phyloP scores from a whole-genome alignment of 2,797 vertebrate genomes.

The Echeneis naucrates region DNA sequence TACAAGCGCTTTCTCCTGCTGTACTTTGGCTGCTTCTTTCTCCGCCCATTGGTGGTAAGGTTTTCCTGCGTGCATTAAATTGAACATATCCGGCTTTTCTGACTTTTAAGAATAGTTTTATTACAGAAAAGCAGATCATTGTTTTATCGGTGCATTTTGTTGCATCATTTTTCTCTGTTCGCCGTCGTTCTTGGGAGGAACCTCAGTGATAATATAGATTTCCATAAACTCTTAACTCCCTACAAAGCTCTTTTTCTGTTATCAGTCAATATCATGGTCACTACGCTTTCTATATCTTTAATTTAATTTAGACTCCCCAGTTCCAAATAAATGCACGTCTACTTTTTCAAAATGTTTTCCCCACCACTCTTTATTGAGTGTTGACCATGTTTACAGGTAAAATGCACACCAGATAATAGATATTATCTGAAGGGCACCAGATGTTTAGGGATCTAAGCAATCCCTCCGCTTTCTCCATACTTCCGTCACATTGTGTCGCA shows the following conservation, averaged over 20 bases:
- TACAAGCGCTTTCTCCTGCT: slow-evolving; percentile 35
- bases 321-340: slow-evolving; percentile 51
- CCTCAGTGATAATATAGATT: slow-evolving; percentile 31
- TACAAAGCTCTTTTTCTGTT: slow-evolving; percentile 37
- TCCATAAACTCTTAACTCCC: background rate
- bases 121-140: background rate
- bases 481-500: slow-evolving; percentile 20
- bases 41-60: background rate
- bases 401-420: slow-evolving; percentile 61
- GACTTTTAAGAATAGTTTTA: background rate
- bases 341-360: slow-evolving; percentile 42
- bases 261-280: slow-evolving; percentile 60
- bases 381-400: slow-evolving; percentile 40
- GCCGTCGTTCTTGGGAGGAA: slow-evolving; percentile 10
- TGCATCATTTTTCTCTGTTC: background rate
- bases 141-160: background rate
- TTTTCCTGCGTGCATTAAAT: too few relatives aligned
- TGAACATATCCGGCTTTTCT: background rate
- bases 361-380: slow-evolving; percentile 42
- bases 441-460: slow-evolving; percentile 41
- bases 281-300: slow-evolving; percentile 48
- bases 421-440: slow-evolving; percentile 52
- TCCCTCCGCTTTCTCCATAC: background rate
- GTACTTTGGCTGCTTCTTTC: slow-evolving; percentile 10
- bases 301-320: slow-evolving; percentile 63